These are phyloP conservation scores for Hyalella azteca DNA, from an alignment of 2,888 invertebrate species.

Conservation along the genomic window DNA sequence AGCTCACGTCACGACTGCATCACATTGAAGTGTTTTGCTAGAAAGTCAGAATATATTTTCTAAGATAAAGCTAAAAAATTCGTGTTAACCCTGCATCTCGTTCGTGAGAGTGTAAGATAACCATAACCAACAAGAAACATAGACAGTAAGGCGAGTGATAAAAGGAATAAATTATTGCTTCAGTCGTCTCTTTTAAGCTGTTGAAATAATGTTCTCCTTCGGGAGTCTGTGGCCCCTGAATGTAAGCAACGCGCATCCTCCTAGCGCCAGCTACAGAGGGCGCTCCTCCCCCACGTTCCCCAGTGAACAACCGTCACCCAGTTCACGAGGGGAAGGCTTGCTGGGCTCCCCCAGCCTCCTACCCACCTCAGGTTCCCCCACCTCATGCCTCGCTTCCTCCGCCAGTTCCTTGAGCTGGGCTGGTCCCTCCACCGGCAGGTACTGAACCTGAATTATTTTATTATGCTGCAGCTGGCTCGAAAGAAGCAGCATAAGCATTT, in stretches of 20 bases:
- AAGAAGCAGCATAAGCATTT: no score
- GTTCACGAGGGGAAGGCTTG: neutral
- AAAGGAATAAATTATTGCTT: no score
- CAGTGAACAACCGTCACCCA: conserved; percentile 10
- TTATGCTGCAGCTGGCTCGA: neutral
- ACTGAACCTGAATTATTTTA: neutral
- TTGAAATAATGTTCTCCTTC: neutral
- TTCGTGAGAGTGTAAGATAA: no score
- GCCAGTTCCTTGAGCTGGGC: conserved; percentile 25
- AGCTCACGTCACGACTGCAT: no score
- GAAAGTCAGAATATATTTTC: no score
- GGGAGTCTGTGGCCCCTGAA: conserved; percentile 12
- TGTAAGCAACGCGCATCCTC: neutral
- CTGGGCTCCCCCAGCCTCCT: neutral
- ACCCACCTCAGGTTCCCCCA: neutral
- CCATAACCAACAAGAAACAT: no score
- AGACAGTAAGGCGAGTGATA: no score
- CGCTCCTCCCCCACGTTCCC: conserved; percentile 30
- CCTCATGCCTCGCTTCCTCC: neutral
- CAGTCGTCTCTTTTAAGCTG: no score
- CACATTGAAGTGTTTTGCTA: no score
- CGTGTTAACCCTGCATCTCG: no score
- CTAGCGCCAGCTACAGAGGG: conserved; percentile 15
- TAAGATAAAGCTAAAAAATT: no score
- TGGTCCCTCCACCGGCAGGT: conserved; percentile 6